Base-by-base conservation (phyloP, 2,797 vertebrate species). In the Lates japonicus region DNA sequence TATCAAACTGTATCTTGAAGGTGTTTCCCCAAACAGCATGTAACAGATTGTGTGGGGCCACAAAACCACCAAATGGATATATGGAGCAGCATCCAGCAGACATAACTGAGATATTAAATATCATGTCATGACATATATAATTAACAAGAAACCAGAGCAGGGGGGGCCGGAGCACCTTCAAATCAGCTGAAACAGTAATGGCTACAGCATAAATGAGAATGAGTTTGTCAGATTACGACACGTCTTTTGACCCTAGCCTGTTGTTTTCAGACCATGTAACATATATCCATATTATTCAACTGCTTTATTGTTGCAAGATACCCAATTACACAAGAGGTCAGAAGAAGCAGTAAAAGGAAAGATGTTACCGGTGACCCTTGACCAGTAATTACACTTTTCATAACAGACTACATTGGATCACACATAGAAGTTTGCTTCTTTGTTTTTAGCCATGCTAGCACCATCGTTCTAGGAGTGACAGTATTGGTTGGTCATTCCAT, bases 301-400 rank as follows among this genome's bases (percentile, higher is more conserved):
- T 57, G 5, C 31, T 60, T 71, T 22, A 58, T 48, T 42, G 31
- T 37, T 22, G 54, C 22, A n/a, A 22, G 5, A 35, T 3, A 22
- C 5, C 16, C 4, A 0, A 13, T 67, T 68, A 72, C 51, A 42
- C 49, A 63, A 74, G 59, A 58, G 25, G 19, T 14, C 7, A 14
- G 6, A 20, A 2, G 7, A 54, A 35, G 51, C 60, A 72, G 13
- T 72, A 51, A 74, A 64, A 52, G 14, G 2, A 29, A 35, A 31
- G 0, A 11, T 22, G 5, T 69, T 44, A 42, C 39, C 25, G 59
- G 46, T 35, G 62, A 78, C 73, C 70, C 70, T 80, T 59, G 65
- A 11, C 5, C 39, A 35, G 22, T 39, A n/a, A 29, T 55, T 54
- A 49, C 51, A 1, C 29, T 25, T 7, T 37, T 33, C 37, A n/a